Conservation (phyloP, 2,888 invertebrate genomes). For the Perithous albicinctus region DNA sequence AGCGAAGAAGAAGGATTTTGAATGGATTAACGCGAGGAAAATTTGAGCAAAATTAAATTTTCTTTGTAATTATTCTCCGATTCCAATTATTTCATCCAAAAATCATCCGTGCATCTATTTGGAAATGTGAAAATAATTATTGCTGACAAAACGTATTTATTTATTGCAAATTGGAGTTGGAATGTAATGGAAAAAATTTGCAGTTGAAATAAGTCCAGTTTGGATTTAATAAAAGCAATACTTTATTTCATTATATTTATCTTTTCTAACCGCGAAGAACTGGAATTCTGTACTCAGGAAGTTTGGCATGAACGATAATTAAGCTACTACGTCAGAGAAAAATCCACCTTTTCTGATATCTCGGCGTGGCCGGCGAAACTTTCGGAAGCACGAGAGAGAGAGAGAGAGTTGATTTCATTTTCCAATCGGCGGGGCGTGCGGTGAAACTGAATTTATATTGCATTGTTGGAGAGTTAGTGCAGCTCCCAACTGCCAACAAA, state of each 20-base stretch:
- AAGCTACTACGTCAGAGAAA: neutral
- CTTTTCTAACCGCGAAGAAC: too few relatives aligned
- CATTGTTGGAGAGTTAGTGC: constrained; percentile 15
- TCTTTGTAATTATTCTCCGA: too few relatives aligned
- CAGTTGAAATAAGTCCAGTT: too few relatives aligned
- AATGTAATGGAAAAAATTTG: too few relatives aligned
- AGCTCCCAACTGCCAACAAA: neutral
- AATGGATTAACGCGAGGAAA: neutral
- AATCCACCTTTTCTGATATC: neutral
- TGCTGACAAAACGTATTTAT: too few relatives aligned
- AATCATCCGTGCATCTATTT: too few relatives aligned
- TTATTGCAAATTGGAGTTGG: too few relatives aligned
- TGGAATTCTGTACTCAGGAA: neutral
- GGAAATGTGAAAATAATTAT: too few relatives aligned
- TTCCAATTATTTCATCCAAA: too few relatives aligned
- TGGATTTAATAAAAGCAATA: too few relatives aligned
- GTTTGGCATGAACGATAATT: neutral
- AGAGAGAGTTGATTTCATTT: constrained; percentile 3
- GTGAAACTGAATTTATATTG: constrained; percentile 23
- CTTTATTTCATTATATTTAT: too few relatives aligned
- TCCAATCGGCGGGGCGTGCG: constrained; percentile 2
- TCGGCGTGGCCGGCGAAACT: neutral
- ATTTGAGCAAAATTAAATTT: neutral
- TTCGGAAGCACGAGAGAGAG: constrained; percentile 5
- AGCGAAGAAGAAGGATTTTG: neutral